phyloP scores from a whole-genome alignment of 2,797 vertebrate species.

The Luscinia megarhynchos region DNA sequence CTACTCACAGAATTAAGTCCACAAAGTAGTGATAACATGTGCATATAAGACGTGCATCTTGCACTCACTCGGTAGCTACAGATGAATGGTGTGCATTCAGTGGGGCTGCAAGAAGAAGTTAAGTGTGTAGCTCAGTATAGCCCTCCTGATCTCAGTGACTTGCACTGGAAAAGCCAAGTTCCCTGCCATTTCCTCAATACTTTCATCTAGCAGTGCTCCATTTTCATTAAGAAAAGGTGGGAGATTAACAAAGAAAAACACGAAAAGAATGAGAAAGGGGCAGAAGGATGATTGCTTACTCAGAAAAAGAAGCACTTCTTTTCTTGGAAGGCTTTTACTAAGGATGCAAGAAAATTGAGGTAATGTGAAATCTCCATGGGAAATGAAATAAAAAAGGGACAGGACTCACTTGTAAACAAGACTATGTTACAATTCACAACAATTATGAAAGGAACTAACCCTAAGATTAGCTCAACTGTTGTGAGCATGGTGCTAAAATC shows the following conservation, averaged over 20 bases:
- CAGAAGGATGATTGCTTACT: background rate
- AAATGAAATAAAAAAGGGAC: background rate
- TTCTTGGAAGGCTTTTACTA: background rate
- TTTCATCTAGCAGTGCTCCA: background rate
- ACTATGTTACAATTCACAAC: background rate
- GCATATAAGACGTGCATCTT: background rate
- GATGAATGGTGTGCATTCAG: background rate
- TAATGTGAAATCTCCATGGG: background rate
- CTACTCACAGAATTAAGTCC: background rate
- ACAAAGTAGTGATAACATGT: background rate
- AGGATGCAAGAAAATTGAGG: background rate
- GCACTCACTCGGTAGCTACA: fast-evolving
- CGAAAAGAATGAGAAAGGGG: background rate
- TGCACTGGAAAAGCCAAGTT: background rate
- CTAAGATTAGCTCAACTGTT: background rate
- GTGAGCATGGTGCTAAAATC: background rate
- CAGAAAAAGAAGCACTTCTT: background rate
- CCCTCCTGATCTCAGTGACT: background rate
- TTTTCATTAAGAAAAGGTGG: background rate
- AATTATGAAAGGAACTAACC: background rate
- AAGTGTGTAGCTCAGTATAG: background rate
- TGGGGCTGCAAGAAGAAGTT: background rate
- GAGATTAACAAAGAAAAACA: background rate
- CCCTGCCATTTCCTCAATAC: background rate
- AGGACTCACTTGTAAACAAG: background rate